Percentiles rank a stretch among this genome's conserved stretches.
phyloP scores from a whole-genome alignment of 1,140 invertebrate genomes.

The Pygmarrhopalites habei region DNA sequence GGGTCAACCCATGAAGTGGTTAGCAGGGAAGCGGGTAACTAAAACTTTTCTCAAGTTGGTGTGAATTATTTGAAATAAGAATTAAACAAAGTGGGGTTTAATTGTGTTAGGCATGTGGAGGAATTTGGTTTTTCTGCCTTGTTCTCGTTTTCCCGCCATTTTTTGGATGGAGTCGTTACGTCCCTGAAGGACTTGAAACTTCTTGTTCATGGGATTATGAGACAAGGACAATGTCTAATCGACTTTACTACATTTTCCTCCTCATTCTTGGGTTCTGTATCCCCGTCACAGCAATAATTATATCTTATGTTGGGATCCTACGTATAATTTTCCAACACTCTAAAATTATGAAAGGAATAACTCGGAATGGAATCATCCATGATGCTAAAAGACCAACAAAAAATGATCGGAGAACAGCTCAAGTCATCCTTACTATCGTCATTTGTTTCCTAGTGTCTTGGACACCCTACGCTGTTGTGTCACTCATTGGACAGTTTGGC shows the following conservation, averaged over 20 bases:
- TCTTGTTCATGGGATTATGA: constrained; percentile 54
- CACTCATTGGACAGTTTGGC: constrained; percentile 50
- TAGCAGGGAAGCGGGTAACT: constrained; percentile 22
- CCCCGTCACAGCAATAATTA: constrained; percentile 47
- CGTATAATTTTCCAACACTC: constrained; percentile 18
- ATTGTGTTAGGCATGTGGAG: constrained; percentile 46
- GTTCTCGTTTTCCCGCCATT: constrained; percentile 48
- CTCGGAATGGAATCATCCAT: constrained; percentile 22
- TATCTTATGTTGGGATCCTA: constrained; percentile 49
- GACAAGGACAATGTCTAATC: constrained; percentile 43
- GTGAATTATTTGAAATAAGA: too few relatives aligned
- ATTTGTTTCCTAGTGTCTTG: constrained; percentile 48
- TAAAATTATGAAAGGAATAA: constrained; percentile 11
- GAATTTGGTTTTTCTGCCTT: constrained; percentile 50
- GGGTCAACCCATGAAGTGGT: constrained; percentile 42
- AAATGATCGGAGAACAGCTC: constrained; percentile 20
- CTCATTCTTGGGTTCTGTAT: constrained; percentile 49
- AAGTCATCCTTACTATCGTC: constrained; percentile 48
- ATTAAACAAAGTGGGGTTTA: too few relatives aligned
- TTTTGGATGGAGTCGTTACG: constrained; percentile 51
- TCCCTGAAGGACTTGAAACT: constrained; percentile 50
- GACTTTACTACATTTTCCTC: constrained; percentile 47
- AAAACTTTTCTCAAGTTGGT: too few relatives aligned
- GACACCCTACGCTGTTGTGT: constrained; percentile 51
- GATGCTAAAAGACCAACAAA: constrained; percentile 18